phyloP scores from a whole-genome alignment of 2,113 vertebrate species.

The Cromileptes altivelis region DNA sequence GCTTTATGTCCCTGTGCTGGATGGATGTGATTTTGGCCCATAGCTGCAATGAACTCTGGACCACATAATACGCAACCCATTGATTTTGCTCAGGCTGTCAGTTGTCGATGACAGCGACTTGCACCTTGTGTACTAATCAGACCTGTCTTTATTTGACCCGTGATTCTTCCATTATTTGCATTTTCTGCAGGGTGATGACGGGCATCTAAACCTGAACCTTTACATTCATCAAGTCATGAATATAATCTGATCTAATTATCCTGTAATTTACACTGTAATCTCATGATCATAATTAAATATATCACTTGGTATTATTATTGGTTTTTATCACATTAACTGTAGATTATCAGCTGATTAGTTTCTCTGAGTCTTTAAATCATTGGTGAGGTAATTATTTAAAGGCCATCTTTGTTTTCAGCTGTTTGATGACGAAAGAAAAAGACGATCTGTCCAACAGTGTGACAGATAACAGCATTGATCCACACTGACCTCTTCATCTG shows the following conservation, averaged over 20 bases:
- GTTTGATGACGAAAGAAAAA: conserved; percentile 20
- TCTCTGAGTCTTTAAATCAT: background rate
- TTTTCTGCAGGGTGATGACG: background rate
- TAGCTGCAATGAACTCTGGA: conserved; percentile 54
- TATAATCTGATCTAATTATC: background rate
- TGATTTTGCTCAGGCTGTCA: conserved; percentile 42
- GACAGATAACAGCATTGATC: conserved; percentile 56
- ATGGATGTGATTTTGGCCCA: background rate
- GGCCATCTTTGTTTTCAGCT: background rate
- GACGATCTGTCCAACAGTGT: conserved; percentile 11
- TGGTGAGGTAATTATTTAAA: conserved; percentile 1
- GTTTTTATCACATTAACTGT: background rate
- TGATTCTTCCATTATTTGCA: background rate
- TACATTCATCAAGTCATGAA: background rate
- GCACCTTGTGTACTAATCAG: conserved; percentile 8
- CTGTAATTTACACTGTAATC: background rate
- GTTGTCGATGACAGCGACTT: background rate
- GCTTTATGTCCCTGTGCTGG: background rate
- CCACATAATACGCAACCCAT: conserved; percentile 26
- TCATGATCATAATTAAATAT: background rate
- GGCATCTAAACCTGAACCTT: background rate
- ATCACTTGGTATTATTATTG: background rate
- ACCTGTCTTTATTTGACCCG: background rate
- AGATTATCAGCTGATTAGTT: conserved; percentile 17
- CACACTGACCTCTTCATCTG: conserved; percentile 37